Percentiles rank a stretch among this genome's conserved stretches.
These are phyloP conservation scores for Alosa sapidissima DNA, from an alignment of 2,797 vertebrate genomes.

Conservation along the genomic window DNA sequence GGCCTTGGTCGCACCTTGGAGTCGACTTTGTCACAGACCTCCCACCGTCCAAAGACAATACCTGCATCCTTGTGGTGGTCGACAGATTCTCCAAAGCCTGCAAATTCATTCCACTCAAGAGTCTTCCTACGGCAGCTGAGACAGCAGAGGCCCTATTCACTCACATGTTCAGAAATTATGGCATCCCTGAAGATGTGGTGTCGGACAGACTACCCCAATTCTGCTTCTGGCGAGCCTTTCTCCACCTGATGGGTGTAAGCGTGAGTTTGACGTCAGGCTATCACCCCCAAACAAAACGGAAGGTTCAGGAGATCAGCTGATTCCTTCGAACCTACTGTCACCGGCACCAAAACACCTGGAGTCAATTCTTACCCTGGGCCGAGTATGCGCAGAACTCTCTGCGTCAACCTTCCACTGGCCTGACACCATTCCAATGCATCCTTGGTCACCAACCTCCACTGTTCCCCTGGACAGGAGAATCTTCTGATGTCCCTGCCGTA, in stretches of 20 bases:
- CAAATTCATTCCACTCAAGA: not conserved
- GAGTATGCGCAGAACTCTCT: constrained; percentile 13
- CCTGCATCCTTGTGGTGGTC: not conserved
- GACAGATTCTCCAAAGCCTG: not conserved
- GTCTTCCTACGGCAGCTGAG: not conserved
- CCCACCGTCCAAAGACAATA: not conserved
- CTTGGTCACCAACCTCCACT: not conserved
- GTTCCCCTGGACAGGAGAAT: constrained; percentile 15
- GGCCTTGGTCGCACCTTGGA: not conserved
- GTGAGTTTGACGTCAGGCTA: not conserved
- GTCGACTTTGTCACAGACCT: not conserved
- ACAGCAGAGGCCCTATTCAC: not conserved
- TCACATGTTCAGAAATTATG: not conserved
- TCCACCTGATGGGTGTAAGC: not conserved
- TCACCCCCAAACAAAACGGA: not conserved
- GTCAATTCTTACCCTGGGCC: not conserved
- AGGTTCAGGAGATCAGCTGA: not conserved
- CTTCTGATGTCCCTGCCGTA: not conserved
- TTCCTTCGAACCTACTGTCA: constrained; percentile 1
- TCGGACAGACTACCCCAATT: not conserved
- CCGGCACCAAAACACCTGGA: not conserved
- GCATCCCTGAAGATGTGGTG: not conserved
- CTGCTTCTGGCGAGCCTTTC: not conserved
- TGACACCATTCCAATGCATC: constrained; percentile 33
- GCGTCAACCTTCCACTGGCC: not conserved